Base-by-base conservation (phyloP, 2,113 vertebrate genomes). In the Ariopsis seemanni region DNA sequence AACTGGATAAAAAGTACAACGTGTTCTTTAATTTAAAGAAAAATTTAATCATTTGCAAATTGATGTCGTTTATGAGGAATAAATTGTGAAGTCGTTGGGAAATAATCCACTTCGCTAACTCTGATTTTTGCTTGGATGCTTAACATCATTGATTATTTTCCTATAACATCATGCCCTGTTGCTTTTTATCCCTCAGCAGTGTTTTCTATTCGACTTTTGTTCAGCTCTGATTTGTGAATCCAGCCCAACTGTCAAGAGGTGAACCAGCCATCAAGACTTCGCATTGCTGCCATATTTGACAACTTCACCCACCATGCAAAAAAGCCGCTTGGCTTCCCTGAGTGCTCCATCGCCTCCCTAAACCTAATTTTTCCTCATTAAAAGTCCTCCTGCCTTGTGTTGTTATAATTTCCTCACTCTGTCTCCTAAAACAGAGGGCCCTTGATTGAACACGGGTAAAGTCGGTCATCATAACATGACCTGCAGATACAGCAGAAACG, bases 301-400 rank as follows among this genome's bases (percentile, higher is more conserved):
- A 82, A 85, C 52, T 85, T 74, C 65, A 67, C 82, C 69, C 53
- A 27, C 80, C 85, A 85, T 77, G 67, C 86, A 89, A 87, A 85
- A 65, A 86, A 88, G 85, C 72, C 75, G 71, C 50, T 72, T 57
- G 85, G 78, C 82, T 72, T 85, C 72, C 79, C 62, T 62, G 79
- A 62, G 79, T 20, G 5, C 79, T 25, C 53, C 17, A n/a, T 58
- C 74, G 81, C 89, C 50, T 83, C 65, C 10, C 48, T 42, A 79
- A 87, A 84, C 84, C 88, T 89, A 89, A 90, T 90, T 90, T 90
- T 86, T 90, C 71, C 89, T 90, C 89, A 90, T 90, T 90, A 90
- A 90, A 90, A 90, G 89, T 90, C 83, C 88, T 85, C 89, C 88
- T 90, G 89, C 89, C 89, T 90, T 15, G 88, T 90, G 89, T 87